Percentiles rank a stretch among this genome's conserved stretches.
phyloP scores from a whole-genome alignment of 2,888 invertebrate genomes.

The Macrosoma leucophasiata region DNA sequence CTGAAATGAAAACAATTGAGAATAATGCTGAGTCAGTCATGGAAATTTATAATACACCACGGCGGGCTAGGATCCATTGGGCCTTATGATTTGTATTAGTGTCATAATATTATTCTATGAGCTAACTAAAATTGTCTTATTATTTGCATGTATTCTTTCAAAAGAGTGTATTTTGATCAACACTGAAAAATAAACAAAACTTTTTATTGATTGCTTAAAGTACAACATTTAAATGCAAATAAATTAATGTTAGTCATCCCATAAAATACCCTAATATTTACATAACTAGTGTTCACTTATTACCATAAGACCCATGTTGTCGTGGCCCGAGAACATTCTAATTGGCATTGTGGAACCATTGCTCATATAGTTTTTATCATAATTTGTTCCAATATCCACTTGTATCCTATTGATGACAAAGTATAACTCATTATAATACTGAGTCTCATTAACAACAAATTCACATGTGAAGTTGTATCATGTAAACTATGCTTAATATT shows the following conservation, averaged over 20 bases:
- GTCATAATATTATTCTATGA: too few species aligned
- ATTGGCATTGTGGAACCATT: conserved; percentile 55
- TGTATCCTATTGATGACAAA: too few species aligned
- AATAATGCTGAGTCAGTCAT: conserved; percentile 74
- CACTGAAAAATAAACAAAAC: too few species aligned
- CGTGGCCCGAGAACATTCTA: conserved; percentile 52
- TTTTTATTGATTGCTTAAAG: too few species aligned
- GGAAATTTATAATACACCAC: conserved; percentile 56
- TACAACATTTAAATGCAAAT: too few species aligned
- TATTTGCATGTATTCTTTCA: too few species aligned
- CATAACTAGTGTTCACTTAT: neutral
- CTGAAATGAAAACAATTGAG: conserved; percentile 72
- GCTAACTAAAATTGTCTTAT: too few species aligned
- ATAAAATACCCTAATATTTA: too few species aligned
- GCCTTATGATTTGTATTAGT: conserved; percentile 24
- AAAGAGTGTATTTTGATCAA: too few species aligned
- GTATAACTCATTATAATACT: neutral
- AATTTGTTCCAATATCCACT: conserved; percentile 65
- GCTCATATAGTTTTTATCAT: conserved; percentile 37
- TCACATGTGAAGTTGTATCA: conserved; percentile 3
- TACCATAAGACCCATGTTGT: conserved; percentile 19
- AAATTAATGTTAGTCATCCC: too few species aligned
- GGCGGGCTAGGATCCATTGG: conserved; percentile 18
- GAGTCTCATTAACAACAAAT: neutral
- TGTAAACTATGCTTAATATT: too few species aligned